These are phyloP conservation scores for Thamnophis elegans DNA, from an alignment of 2,797 vertebrate species.

Conservation along the genomic window DNA sequence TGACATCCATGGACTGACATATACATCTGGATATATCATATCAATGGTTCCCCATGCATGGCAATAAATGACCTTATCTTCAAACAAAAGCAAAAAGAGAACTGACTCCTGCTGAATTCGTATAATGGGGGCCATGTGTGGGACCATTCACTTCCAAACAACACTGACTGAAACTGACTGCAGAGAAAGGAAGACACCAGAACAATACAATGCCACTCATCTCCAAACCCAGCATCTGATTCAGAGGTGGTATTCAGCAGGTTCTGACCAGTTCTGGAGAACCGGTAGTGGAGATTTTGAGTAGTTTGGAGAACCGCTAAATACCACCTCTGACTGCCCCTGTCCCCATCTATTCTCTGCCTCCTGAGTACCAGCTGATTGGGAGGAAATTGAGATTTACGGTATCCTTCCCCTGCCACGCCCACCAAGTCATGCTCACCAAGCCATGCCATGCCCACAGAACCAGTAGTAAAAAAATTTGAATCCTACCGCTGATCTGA, in stretches of 20 bases:
- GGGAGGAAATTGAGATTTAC: too few species aligned
- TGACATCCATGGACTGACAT: background rate
- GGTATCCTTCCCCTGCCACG: too few species aligned
- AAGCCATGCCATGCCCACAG: too few species aligned
- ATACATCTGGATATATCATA: background rate
- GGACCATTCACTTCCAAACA: background rate
- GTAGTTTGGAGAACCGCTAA: too few species aligned
- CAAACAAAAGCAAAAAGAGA: background rate
- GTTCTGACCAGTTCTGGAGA: too few species aligned
- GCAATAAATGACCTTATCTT: background rate
- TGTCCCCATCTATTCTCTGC: too few species aligned
- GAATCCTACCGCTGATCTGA: background rate
- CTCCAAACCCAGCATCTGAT: background rate
- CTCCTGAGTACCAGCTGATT: too few species aligned
- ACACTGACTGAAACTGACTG: background rate
- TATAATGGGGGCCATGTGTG: background rate
- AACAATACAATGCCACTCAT: background rate
- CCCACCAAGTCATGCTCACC: too few species aligned
- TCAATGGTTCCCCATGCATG: background rate
- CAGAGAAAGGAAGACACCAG: background rate
- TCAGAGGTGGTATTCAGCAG: background rate
- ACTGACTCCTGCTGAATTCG: background rate
- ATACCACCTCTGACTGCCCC: too few species aligned
- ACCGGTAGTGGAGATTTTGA: too few species aligned
- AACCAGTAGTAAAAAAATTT: too few species aligned